These are phyloP conservation scores for Miichthys miiuy DNA, from an alignment of 2,797 vertebrate species.

Conservation along the genomic window DNA sequence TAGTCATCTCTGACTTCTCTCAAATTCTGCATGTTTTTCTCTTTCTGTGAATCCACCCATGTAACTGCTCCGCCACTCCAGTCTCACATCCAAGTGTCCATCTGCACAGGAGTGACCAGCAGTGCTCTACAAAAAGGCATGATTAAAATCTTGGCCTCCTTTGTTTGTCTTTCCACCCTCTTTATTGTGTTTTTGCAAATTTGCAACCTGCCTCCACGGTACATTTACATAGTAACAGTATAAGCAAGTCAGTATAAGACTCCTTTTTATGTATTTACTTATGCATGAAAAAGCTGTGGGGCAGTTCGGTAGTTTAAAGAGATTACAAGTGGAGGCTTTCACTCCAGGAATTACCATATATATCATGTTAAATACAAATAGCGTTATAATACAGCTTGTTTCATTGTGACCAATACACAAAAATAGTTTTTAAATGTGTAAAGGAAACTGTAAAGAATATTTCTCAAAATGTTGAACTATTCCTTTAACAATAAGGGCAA, in stretches of 20 bases:
- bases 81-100: slow-evolving; percentile 48
- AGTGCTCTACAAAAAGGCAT: slow-evolving; percentile 15
- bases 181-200: slow-evolving; percentile 44
- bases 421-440: not conserved
- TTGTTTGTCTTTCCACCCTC: not conserved
- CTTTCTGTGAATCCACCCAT: slow-evolving; percentile 53
- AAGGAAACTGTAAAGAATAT: not conserved
- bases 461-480: not conserved
- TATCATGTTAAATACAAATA: not conserved
- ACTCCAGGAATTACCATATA: not conserved
- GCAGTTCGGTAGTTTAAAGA: not conserved
- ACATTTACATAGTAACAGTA: slow-evolving; percentile 13
- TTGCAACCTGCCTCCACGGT: slow-evolving; percentile 17
- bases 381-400: not conserved
- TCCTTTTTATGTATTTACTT: slow-evolving; percentile 1
- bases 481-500: not conserved
- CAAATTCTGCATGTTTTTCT: slow-evolving; percentile 36
- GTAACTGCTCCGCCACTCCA: slow-evolving; percentile 41
- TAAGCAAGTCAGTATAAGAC: too few relatives aligned
- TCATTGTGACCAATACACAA: not conserved
- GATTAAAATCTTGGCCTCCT: slow-evolving; percentile 18
- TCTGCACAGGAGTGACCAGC: slow-evolving; percentile 52
- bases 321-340: not conserved
- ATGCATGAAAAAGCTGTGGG: not conserved
- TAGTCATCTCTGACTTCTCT: slow-evolving; percentile 29